A percentile compares a stretch with the other conserved stretches of the same genome.
phyloP scores from a whole-genome alignment of 2,888 invertebrate genomes.

The Eupelmus urozonus region DNA sequence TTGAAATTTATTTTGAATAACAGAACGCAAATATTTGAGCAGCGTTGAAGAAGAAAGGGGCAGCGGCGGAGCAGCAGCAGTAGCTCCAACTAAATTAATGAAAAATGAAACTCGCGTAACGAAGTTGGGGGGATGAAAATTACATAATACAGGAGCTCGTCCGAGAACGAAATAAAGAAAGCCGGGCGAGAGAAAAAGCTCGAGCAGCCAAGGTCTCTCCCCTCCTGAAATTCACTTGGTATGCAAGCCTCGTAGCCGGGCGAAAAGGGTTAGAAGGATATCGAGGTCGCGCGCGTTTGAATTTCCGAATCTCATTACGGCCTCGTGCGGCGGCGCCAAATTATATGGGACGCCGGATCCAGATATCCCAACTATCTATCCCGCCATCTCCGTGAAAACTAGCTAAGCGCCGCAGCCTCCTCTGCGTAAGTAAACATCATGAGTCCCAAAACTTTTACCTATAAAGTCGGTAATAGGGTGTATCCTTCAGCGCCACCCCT shows the following conservation, averaged over 20 bases:
- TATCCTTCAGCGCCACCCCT: constrained; percentile 37
- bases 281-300: constrained; percentile 51
- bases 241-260: constrained; percentile 21
- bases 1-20: constrained; percentile 9
- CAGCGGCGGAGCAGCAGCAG: not conserved
- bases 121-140: constrained; percentile 34
- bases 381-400: not conserved
- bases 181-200: not conserved
- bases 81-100: not conserved
- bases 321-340: constrained; percentile 37
- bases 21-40: constrained; percentile 33
- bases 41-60: not conserved
- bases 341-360: constrained; percentile 39
- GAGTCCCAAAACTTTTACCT: constrained; percentile 58
- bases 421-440: too few species aligned
- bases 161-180: not conserved
- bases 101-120: constrained; percentile 23
- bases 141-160: constrained; percentile 18
- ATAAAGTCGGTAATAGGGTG: constrained; percentile 57
- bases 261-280: constrained; percentile 49
- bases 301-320: constrained; percentile 59
- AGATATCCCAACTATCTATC: constrained; percentile 37
- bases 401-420: too few species aligned
- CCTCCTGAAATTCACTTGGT: constrained; percentile 9
- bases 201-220: not conserved